phyloP scores from a whole-genome alignment of 2,888 invertebrate species.

The Arge pagana region DNA sequence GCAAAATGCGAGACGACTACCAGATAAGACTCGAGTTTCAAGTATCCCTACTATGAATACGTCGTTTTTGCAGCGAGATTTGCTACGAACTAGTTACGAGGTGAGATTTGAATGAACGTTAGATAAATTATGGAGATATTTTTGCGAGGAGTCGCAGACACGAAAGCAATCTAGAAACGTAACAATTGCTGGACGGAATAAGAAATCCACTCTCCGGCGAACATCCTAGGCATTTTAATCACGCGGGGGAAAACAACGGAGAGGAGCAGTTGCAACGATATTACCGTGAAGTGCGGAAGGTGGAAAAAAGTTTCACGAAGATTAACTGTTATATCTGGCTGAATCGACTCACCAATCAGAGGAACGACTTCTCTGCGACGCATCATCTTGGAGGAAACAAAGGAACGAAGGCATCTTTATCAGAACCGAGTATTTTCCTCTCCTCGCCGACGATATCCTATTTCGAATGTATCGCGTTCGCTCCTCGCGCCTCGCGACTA shows the following conservation, averaged over 20 bases:
- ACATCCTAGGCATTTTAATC: constrained; percentile 14
- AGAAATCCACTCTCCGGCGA: constrained; percentile 7
- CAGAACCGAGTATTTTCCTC: too few relatives aligned
- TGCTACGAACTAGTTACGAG: too few relatives aligned
- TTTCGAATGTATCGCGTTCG: too few relatives aligned
- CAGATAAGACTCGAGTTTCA: too few relatives aligned
- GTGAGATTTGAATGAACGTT: too few relatives aligned
- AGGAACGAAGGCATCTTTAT: not conserved
- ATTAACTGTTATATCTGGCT: not conserved
- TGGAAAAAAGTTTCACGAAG: not conserved
- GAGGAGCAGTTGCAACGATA: constrained; percentile 13
- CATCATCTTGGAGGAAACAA: not conserved
- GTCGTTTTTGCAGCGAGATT: too few relatives aligned
- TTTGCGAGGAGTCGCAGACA: too few relatives aligned
- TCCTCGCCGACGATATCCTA: too few relatives aligned
- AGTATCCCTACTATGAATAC: too few relatives aligned
- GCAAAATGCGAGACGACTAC: too few relatives aligned
- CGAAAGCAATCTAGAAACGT: constrained; percentile 7
- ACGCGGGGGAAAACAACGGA: not conserved
- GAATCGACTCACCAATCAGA: not conserved
- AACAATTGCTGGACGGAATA: constrained; percentile 13
- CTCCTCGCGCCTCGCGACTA: not conserved
- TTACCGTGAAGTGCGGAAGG: constrained; percentile 2
- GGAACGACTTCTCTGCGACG: not conserved
- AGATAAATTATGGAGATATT: too few relatives aligned